Evolutionary conservation across 2,113 vertebrate species (phyloP), one percentile per base, ranked within the genome.

Genomic region (Rhagologus leucostigma): DNA sequence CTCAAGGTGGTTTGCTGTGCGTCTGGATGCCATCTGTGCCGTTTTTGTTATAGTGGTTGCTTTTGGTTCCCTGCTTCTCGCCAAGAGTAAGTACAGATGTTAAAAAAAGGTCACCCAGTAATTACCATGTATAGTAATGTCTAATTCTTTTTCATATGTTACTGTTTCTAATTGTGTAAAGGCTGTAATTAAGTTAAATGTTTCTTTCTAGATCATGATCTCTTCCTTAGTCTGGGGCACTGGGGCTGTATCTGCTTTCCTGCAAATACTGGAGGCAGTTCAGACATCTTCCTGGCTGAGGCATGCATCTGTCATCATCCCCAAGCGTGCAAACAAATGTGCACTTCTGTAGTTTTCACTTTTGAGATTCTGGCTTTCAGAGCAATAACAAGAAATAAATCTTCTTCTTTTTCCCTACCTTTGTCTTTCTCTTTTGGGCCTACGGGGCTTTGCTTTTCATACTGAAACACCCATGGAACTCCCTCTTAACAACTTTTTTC

Each of bases 1-100:
- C 1, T 99, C 99, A 24, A 99, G 99, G 32, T 99, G 99, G 99
- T 98, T 99, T 22, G 99, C 99, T 11, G 98, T 99, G 39, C 99
- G 99, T 39, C 98, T 99, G 89, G 99, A 99, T 93, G 99, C 98
- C 89, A 99, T 99, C 96, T 99, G 99, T 96, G 98, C 98, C 9
- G 15, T 99, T 76, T 99, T 99, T 97, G 98, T 99, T 84, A 98
- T 97, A 78, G 96, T 98, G 35, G 97, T 98, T 89, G 97, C 98
- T 70, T 99, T 99, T 71, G 99, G 99, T 85, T 99, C 99, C 77
- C 91, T 99, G 90, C 93, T 99, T 84, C 98, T 99, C 13, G 96
- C 98, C 49, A 97, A 98, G 19, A 98, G 99, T 99, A 98, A 98
- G 98, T 98, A 92, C 87, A 91, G 77, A 96, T 97, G 85, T 64